Percentiles rank a stretch among this genome's conserved stretches.
Conservation (phyloP, 2,797 vertebrate genomes). For the Dermochelys coriacea region DNA sequence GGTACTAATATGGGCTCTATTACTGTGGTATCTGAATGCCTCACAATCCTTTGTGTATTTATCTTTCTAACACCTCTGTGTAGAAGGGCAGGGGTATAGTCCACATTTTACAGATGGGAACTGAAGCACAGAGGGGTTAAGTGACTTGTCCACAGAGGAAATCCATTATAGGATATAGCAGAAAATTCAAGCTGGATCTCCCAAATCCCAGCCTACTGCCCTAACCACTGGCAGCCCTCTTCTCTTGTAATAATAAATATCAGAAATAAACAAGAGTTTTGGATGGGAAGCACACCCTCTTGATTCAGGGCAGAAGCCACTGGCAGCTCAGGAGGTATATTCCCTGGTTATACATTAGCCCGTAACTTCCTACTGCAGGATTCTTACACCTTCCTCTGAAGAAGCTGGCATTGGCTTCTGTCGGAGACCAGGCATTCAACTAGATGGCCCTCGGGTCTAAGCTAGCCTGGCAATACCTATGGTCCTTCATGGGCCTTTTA, state of each 20-base stretch:
- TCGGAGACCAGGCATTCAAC: background rate
- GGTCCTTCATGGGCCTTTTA: background rate
- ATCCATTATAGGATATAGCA: too few relatives aligned
- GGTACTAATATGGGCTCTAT: background rate
- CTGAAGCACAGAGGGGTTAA: background rate
- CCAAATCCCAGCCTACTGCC: background rate
- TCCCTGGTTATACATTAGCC: background rate
- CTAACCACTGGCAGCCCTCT: background rate
- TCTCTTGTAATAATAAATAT: background rate
- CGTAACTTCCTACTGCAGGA: background rate
- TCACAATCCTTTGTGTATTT: rapidly evolving
- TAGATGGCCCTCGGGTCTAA: background rate
- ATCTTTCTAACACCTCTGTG: rapidly evolving
- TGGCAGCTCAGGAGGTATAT: background rate
- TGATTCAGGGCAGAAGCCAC: background rate
- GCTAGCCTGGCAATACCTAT: background rate
- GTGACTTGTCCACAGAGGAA: rapidly evolving
- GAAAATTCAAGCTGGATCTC: background rate
- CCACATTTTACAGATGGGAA: background rate
- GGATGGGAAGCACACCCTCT: background rate
- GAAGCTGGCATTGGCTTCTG: background rate
- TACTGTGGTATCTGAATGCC: background rate
- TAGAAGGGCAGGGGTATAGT: background rate
- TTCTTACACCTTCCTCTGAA: background rate
- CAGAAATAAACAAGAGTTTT: background rate